Base-by-base conservation (phyloP, 2,888 invertebrate species). In the Idaea biselata region DNA sequence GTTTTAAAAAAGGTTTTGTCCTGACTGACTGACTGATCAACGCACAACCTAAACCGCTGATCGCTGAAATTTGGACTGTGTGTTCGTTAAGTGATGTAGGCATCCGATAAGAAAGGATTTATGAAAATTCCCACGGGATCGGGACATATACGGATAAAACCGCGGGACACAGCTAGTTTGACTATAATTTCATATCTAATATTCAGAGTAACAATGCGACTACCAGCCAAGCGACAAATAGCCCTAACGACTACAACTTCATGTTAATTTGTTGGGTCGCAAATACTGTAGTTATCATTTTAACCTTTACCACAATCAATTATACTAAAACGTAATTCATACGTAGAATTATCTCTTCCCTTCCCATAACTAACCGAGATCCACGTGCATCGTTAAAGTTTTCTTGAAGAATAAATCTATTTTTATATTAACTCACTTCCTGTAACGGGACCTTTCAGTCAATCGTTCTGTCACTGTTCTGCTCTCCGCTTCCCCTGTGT, bases 341-440 rank as follows among this genome's bases (percentile, higher is more conserved):
- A 44, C 8, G 44, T 44, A 11, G 44, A 44, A 44, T 44, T 4
- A 44, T 44, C 53, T 53, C 32, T 59, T 54, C 18, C 59, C 18
- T 16, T 56, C 7, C 11, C 56, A 56, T 18, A 56, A 17, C 17
- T 56, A 18, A 56, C 56, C 18, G 17, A 18, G 56, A 18, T 56
- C 7, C 17, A 56, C 18, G 56, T 56, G 17, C 18, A 18, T 56
- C 44, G 44, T 44, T 44, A 44, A 44, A 44, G 44, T 44, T 25
- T 25, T 25, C 44, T 44, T 11, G 44, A 44, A 44, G 44, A 44
- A 44, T 44, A 44, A 14, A 44, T 44, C 44, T 44, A 44, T 44
- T 44, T 44, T 44, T 44, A 44, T 73, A 81, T 79, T 82, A 82
- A 71, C 63, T 63, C 60, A 57, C 81, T 87, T 88, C 88, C 88